These are phyloP conservation scores for Meles meles DNA, from an alignment of 2,113 vertebrate genomes.

Conservation along the genomic window DNA sequence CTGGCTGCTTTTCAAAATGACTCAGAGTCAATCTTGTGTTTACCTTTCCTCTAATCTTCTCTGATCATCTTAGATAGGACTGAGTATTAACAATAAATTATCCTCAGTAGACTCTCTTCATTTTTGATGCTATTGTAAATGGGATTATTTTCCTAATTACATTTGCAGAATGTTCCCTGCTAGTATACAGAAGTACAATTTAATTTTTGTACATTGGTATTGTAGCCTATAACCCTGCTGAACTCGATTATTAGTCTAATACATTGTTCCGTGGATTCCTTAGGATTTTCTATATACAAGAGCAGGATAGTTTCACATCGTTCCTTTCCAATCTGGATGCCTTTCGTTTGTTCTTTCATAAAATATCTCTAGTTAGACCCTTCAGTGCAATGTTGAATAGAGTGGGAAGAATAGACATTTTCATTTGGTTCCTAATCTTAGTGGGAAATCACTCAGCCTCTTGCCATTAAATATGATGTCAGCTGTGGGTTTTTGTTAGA, in stretches of 20 bases:
- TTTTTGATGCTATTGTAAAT: neutral
- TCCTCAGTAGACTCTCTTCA: neutral
- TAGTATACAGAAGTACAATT: neutral
- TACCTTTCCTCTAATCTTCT: neutral
- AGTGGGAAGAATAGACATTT: neutral
- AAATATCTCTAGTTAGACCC: neutral
- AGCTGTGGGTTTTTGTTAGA: neutral
- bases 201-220: neutral
- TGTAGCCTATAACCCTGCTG: neutral
- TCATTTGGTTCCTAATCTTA: neutral
- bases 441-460: neutral
- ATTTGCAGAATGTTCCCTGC: neutral
- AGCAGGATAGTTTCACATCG: neutral
- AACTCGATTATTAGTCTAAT: neutral
- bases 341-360: neutral
- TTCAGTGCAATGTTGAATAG: neutral
- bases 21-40: neutral
- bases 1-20: conserved; percentile 16
- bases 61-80: neutral
- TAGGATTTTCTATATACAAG: neutral
- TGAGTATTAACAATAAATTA: neutral
- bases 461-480: neutral
- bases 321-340: neutral
- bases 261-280: neutral
- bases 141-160: neutral